Conservation (phyloP, 1,140 invertebrate genomes). For the Drosophila sp. region DNA sequence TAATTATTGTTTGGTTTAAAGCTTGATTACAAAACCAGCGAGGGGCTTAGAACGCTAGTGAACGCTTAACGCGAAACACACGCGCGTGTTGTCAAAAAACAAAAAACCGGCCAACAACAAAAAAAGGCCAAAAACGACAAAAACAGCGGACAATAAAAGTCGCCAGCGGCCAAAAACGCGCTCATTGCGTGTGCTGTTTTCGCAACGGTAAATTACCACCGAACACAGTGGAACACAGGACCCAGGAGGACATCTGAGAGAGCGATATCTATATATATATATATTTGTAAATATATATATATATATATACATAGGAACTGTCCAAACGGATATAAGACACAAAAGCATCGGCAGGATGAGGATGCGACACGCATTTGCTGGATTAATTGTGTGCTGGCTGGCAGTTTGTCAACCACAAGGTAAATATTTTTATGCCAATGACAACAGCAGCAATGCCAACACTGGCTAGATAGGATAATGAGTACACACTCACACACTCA, state of each 20-base stretch:
- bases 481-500: conserved; percentile 25
- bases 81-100: conserved; percentile 33
- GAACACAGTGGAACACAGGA: conserved; percentile 12
- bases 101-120: conserved; percentile 12
- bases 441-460: conserved; percentile 12
- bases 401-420: conserved; percentile 84
- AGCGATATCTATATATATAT: conserved; percentile 11
- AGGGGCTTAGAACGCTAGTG: conserved; percentile 66
- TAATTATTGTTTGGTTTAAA: conserved; percentile 83
- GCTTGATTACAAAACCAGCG: conserved; percentile 72
- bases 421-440: conserved; percentile 75
- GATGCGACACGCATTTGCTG: conserved; percentile 79
- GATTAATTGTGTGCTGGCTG: conserved; percentile 81
- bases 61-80: conserved; percentile 64
- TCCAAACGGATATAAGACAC: not conserved
- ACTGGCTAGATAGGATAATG: conserved; percentile 58
- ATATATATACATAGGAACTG: too few species aligned
- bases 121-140: conserved; percentile 17
- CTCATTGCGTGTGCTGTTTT: conserved; percentile 79
- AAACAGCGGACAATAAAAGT: conserved; percentile 70
- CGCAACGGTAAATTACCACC: conserved; percentile 67
- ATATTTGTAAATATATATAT: too few species aligned
- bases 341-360: conserved; percentile 45
- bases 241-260: not conserved
- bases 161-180: conserved; percentile 77